Evolutionary conservation across 2,113 vertebrate genomes (phyloP).

Genomic region (Gambusia holbrooki): DNA sequence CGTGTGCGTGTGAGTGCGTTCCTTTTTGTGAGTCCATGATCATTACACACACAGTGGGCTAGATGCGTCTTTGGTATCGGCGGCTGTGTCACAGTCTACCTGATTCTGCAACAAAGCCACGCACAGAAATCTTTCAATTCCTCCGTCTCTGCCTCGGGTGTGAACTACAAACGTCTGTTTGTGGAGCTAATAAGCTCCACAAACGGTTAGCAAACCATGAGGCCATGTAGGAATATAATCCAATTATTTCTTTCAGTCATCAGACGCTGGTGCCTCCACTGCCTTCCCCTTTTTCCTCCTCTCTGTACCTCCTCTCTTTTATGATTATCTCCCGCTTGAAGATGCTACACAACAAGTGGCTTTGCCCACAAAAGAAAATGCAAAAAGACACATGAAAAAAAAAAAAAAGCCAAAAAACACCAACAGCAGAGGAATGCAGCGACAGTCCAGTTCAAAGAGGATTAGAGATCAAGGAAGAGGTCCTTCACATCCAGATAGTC

Average conservation of each 20-base stretch:
- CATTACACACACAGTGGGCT: constrained; percentile 74
- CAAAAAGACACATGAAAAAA: constrained; percentile 47
- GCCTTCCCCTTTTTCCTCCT: constrained; percentile 40
- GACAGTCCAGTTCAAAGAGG: constrained; percentile 63
- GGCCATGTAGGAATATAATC: constrained; percentile 30
- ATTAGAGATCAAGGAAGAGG: constrained; percentile 69
- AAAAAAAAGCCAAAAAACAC: constrained; percentile 61
- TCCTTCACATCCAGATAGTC: constrained; percentile 56
- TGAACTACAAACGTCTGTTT: constrained; percentile 31
- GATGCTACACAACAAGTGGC: constrained; percentile 75
- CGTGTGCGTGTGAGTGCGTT: constrained; percentile 24
- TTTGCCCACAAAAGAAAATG: constrained; percentile 55
- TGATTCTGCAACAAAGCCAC: constrained; percentile 92
- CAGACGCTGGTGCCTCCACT: constrained; percentile 31
- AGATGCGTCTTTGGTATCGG: constrained; percentile 97
- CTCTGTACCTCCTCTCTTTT: constrained; percentile 61
- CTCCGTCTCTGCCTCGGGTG: constrained; percentile 49
- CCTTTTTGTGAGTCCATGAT: constrained; percentile 46
- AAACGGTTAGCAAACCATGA: constrained; percentile 24
- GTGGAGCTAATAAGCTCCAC: background rate
- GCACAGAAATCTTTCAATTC: constrained; percentile 72
- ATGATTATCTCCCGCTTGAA: constrained; percentile 81
- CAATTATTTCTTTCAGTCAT: constrained; percentile 29
- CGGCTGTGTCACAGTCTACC: constrained; percentile 89
- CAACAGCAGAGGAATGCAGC: constrained; percentile 66